These are phyloP conservation scores for Eunapius fragilis DNA, from an alignment of 37 sponge, comb jelly and placozoan species.

Conservation along the genomic window DNA sequence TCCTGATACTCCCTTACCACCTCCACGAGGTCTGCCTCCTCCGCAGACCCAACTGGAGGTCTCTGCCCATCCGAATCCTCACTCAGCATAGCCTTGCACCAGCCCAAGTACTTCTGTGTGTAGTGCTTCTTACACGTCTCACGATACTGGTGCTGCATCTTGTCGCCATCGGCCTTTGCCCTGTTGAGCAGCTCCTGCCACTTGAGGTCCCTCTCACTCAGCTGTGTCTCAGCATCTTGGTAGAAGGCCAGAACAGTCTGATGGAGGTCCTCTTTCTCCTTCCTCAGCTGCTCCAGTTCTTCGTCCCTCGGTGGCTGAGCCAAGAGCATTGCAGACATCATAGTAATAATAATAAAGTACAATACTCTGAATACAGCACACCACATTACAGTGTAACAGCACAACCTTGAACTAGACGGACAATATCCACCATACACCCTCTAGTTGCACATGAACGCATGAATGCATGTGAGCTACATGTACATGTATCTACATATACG, in stretches of 20 bases:
- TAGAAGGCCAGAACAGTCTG: neutral
- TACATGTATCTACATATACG: too few relatives aligned
- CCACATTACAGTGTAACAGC: neutral
- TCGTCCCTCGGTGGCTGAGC: neutral
- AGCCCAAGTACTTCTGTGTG: neutral
- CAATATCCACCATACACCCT: too few relatives aligned
- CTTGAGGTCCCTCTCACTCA: neutral
- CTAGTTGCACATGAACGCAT: too few relatives aligned
- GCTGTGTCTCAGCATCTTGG: neutral
- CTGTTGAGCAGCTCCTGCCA: neutral
- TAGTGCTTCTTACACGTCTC: neutral
- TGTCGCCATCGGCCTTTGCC: neutral
- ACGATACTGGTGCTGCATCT: neutral
- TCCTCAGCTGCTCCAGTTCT: neutral
- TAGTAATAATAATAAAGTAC: too few relatives aligned
- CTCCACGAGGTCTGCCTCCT: neutral
- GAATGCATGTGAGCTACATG: too few relatives aligned
- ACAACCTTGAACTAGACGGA: too few relatives aligned
- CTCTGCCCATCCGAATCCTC: neutral
- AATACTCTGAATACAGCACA: neutral
- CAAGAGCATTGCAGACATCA: too few relatives aligned
- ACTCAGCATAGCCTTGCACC: neutral
- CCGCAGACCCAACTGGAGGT: neutral
- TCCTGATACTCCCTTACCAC: neutral
- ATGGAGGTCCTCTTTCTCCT: neutral